Evolutionary conservation across 37 sponge, comb jelly and placozoan species (phyloP).

Genomic region (Hormiphora californensis): DNA sequence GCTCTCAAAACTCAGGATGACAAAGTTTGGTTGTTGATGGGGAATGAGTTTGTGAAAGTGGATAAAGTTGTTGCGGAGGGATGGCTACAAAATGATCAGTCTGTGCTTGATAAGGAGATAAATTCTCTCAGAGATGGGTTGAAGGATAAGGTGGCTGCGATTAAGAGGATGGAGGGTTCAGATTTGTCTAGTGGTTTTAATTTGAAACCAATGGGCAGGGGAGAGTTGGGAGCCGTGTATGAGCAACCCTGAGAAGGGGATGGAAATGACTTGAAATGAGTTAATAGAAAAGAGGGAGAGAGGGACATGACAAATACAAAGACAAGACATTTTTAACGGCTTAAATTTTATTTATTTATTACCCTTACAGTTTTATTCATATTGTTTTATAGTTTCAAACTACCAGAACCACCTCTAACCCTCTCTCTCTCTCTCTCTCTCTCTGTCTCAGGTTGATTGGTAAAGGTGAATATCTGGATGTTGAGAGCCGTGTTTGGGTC

Average conservation of each 20-base stretch:
- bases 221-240: background rate
- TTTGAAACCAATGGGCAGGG: background rate
- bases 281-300: too few relatives aligned
- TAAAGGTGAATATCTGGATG: slow-evolving; percentile 60
- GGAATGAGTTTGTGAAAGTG: slow-evolving; percentile 39
- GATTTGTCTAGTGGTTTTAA: background rate
- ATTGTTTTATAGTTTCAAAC: background rate
- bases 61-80: slow-evolving; percentile 3
- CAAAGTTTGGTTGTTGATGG: slow-evolving; percentile 44
- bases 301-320: too few relatives aligned
- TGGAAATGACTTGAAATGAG: too few relatives aligned
- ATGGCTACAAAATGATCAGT: slow-evolving; percentile 33
- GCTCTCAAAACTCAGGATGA: background rate
- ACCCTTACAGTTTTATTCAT: background rate
- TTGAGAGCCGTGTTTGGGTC: slow-evolving; percentile 58
- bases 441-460: slow-evolving; percentile 59
- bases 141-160: slow-evolving; percentile 11
- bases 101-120: slow-evolving; percentile 44
- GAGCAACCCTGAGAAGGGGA: too few relatives aligned
- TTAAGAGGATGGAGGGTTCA: slow-evolving; percentile 17
- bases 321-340: too few relatives aligned
- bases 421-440: background rate
- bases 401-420: background rate
- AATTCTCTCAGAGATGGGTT: background rate
- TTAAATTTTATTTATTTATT: too few relatives aligned